Conservation (phyloP, 2,888 invertebrate species). For the Endotricha flammealis region DNA sequence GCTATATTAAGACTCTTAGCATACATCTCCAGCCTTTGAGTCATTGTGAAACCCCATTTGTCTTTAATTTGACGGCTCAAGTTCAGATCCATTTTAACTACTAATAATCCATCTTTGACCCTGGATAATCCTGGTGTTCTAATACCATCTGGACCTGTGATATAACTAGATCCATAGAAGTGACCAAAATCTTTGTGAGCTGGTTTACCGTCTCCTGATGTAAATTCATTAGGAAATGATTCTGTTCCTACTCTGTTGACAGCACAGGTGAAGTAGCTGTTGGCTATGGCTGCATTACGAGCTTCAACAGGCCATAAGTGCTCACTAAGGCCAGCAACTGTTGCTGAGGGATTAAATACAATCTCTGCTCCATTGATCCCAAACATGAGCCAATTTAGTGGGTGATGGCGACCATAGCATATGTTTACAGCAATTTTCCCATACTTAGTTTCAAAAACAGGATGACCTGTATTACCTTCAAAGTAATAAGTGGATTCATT, state of each 20-base stretch:
- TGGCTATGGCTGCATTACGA: conserved; percentile 97
- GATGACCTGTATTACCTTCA: conserved; percentile 97
- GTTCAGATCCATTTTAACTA: conserved; percentile 95
- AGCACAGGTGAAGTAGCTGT: conserved; percentile 95
- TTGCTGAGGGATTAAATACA: conserved; percentile 99
- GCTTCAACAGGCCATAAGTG: conserved; percentile 98
- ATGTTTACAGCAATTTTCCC: conserved; percentile 96
- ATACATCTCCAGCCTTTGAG: conserved; percentile 94
- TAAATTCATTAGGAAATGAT: conserved; percentile 81
- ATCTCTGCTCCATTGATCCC: conserved; percentile 99
- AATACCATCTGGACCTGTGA: conserved; percentile 95
- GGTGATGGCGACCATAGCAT: conserved; percentile 99
- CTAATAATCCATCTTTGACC: conserved; percentile 88
- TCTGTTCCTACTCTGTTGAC: conserved; percentile 97
- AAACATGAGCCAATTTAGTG: conserved; percentile 98
- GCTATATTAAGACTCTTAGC: conserved; percentile 82
- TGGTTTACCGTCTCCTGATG: conserved; percentile 81
- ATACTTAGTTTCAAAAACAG: conserved; percentile 92
- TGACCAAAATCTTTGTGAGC: conserved; percentile 95
- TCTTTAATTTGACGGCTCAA: conserved; percentile 96
- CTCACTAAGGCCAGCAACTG: conserved; percentile 88
- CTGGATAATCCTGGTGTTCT: conserved; percentile 93
- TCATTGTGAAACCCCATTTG: conserved; percentile 97
- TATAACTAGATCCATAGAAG: conserved; percentile 98
- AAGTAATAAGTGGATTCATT: conserved; percentile 99